These are phyloP conservation scores for Laspeyria flexula DNA, from an alignment of 2,888 invertebrate species.

Conservation along the genomic window DNA sequence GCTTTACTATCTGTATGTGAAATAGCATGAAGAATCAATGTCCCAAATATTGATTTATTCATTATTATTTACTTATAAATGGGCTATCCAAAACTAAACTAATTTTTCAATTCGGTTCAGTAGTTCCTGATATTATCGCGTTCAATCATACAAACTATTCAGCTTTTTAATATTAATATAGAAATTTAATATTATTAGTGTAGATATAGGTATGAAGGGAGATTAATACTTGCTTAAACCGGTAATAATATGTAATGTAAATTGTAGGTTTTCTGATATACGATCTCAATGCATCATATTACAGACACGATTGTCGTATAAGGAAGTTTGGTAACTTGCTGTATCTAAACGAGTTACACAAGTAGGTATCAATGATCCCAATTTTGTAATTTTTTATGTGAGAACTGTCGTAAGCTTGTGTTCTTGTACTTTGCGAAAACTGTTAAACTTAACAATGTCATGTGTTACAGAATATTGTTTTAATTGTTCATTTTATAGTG, in stretches of 20 bases:
- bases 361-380: constrained; percentile 35
- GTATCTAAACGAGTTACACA: constrained; percentile 36
- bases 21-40: no score
- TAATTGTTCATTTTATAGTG: constrained; percentile 10
- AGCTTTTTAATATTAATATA: no score
- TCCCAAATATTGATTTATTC: no score
- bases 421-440: constrained; percentile 15
- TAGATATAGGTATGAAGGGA: no score
- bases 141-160: no score
- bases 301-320: constrained; percentile 38
- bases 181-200: no score
- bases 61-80: no score
- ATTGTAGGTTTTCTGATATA: constrained; percentile 25
- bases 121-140: no score
- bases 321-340: constrained; percentile 43
- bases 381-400: constrained; percentile 36
- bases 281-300: constrained; percentile 30
- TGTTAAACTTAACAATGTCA: constrained; percentile 15
- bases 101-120: no score
- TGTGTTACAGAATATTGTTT: constrained; percentile 6
- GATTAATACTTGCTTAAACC: no score
- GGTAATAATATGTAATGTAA: not conserved
- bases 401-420: constrained; percentile 31
- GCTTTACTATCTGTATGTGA: no score
- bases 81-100: no score